A percentile compares a stretch with the other conserved stretches of the same genome.
Conservation (phyloP, 2,113 vertebrate genomes). For the Calonectris borealis region DNA sequence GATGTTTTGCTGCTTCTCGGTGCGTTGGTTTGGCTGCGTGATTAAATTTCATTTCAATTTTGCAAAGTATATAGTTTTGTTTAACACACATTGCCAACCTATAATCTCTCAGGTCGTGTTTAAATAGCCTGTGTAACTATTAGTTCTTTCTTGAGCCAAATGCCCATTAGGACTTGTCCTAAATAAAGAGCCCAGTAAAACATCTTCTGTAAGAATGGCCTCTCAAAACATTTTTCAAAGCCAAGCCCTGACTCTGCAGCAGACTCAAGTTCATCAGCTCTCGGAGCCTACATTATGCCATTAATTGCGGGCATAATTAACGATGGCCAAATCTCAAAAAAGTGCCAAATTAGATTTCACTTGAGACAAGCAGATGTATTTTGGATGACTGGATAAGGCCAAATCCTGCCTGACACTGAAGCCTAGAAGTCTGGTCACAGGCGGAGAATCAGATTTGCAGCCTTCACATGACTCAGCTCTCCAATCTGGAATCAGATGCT, state of each 20-base stretch:
- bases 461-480: slow-evolving; percentile 23
- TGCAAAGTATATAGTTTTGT: not conserved
- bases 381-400: slow-evolving; percentile 15
- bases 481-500: not conserved
- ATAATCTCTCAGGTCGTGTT: not conserved
- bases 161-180: slow-evolving; percentile 17
- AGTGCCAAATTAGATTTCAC: slow-evolving; percentile 54
- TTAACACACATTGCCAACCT: not conserved
- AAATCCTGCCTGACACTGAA: not conserved
- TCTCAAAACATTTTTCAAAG: not conserved
- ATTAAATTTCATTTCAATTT: not conserved
- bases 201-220: not conserved
- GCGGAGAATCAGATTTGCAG: not conserved
- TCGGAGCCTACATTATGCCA: not conserved
- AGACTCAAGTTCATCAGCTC: not conserved
- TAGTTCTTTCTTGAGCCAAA: not conserved
- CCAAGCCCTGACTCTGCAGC: not conserved
- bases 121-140: not conserved
- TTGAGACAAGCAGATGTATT: slow-evolving; percentile 30
- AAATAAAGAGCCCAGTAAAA: not conserved
- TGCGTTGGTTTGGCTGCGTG: not conserved
- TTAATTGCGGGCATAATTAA: slow-evolving; percentile 42
- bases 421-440: slow-evolving; percentile 9
- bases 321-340: not conserved
- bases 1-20: not conserved